These are phyloP conservation scores for Pollenia labialis DNA, from an alignment of 2,888 invertebrate species.

Conservation along the genomic window DNA sequence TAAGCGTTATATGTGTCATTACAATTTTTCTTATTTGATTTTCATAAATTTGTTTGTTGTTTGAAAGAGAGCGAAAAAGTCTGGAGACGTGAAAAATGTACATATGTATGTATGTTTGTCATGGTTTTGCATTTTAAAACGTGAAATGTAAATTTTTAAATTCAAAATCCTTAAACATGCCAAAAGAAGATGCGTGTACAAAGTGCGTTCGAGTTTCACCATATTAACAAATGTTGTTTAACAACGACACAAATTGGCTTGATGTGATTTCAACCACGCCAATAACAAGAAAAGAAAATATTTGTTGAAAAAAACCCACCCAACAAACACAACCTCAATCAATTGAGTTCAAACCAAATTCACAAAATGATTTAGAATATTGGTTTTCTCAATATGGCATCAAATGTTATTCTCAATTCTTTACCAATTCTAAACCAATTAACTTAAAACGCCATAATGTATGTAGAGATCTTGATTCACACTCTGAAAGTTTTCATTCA, in stretches of 20 bases:
- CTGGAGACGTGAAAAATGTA: background rate
- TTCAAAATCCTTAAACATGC: slow-evolving; percentile 1
- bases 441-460: too few species aligned
- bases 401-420: too few species aligned
- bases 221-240: background rate
- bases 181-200: background rate
- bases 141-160: background rate
- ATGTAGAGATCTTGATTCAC: too few species aligned
- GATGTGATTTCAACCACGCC: background rate
- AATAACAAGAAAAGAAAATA: slow-evolving; percentile 8
- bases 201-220: background rate
- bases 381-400: too few species aligned
- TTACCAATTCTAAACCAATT: too few species aligned
- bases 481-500: too few species aligned
- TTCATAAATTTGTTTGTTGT: background rate
- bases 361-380: too few species aligned
- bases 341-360: too few species aligned
- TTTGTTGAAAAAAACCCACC: background rate
- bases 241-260: background rate
- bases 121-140: slow-evolving; percentile 5
- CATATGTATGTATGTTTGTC: background rate
- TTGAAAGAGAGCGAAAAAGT: background rate
- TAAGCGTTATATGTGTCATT: background rate
- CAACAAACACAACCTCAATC: too few species aligned
- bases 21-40: background rate